phyloP scores from a whole-genome alignment of 2,113 vertebrate species.

The Percina caprodes region DNA sequence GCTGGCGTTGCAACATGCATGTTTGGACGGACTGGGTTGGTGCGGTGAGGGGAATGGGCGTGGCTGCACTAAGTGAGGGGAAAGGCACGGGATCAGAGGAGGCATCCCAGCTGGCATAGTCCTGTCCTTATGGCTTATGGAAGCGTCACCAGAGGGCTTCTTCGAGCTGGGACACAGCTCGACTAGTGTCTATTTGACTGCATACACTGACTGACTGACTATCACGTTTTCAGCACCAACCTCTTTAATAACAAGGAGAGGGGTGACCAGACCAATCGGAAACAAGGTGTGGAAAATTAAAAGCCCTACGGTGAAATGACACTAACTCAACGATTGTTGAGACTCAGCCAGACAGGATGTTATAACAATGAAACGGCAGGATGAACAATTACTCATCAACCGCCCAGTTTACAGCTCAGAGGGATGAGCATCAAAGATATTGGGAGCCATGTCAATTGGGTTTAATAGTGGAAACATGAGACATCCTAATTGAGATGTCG shows the following conservation, averaged over 20 bases:
- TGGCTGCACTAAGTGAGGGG: conserved; percentile 53
- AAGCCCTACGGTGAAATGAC: not conserved
- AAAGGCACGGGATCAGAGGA: conserved; percentile 61
- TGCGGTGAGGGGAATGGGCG: conserved; percentile 34
- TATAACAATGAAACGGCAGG: conserved; percentile 24
- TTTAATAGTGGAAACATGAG: conserved; percentile 20
- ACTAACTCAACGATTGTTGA: conserved; percentile 9
- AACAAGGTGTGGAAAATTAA: not conserved
- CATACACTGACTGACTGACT: not conserved
- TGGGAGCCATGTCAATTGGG: not conserved
- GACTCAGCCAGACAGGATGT: conserved; percentile 1
- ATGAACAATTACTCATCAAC: conserved; percentile 1
- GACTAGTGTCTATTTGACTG: conserved; percentile 1
- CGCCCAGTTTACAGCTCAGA: not conserved
- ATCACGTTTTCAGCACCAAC: not conserved
- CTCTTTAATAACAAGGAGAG: conserved; percentile 1
- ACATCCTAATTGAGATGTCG: not conserved
- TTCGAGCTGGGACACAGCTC: conserved; percentile 14
- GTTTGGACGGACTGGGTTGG: conserved; percentile 49
- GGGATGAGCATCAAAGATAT: not conserved
- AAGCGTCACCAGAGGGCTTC: conserved; percentile 33
- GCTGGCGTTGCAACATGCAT: conserved; percentile 65
- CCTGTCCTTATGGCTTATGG: conserved; percentile 24
- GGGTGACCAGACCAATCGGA: conserved; percentile 1
- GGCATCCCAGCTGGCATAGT: conserved; percentile 44